Evolutionary conservation across 23 tunicate genomes (phyloP), one percentile per base, ranked within the genome.

Genomic region (Styela clava): DNA sequence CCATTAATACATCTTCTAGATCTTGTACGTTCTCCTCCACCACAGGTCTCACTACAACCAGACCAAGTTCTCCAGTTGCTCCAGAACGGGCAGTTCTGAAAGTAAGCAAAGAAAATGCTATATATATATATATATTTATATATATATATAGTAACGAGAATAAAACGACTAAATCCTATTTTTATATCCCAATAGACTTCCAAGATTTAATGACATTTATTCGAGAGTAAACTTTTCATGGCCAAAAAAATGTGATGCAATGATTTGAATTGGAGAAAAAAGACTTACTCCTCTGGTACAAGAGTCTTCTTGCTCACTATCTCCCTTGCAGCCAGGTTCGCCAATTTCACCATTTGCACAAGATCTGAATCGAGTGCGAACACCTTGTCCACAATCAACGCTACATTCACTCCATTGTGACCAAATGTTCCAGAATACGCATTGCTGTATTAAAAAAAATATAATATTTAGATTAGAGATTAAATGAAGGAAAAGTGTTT

Each of bases 281-380:
- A 3, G 25, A 79, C 83, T 79, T 30, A 79, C 83, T 30, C 83
- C 83, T 26, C 31, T 34, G 3, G 62, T 36, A 44, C 85, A 82
- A 16, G n/a, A 22, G 5, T 82, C 85, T 82, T 31, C 22, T 82
- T 82, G 82, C 0, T 23, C 27, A 51, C 44, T 56, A 21, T 21
- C 21, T 52, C 81, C 81, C n/a, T 52, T 5, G 27, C 81, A 76
- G 64, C 81, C 81, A 19, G 81, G 63, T 24, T 52, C 35, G 16
- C 81, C 81, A 76, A 56, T 24, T 18, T 2, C 31, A 52, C 81
- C 81, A 56, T 76, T 76, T 20, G 65, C 28, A 52, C 81, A 76
- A 7, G 23, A 26, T 52, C 81, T 37, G 24, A 20, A 12, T 33
- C 81, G 64, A 20, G 64, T 52, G 0, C 65, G 64, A 0, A 52